Base-by-base conservation (phyloP, 2,888 invertebrate genomes). In the Altica lythri region DNA sequence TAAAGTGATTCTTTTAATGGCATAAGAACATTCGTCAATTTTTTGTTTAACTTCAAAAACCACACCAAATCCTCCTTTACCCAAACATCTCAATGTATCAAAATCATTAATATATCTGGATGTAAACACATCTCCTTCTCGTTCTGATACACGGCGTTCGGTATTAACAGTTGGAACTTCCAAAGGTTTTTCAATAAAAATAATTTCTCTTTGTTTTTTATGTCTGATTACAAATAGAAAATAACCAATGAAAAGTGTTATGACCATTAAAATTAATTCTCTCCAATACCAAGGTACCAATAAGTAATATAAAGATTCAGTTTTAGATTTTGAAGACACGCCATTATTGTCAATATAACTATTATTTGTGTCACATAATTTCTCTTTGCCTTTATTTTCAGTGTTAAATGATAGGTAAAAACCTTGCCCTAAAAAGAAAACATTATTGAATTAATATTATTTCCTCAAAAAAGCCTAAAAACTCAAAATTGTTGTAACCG, bases 31-130 rank as follows among this genome's bases (percentile, higher is more conserved):
- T 68, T 95, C 93, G 72, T 99, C 98, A 51, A 96, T 86, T 74
- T 92, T 93, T 74, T 97, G 95, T 72, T 84, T 86, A 0, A 92
- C 95, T 73, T 96, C 92, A 74, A 97, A 97, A 0, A 99, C 98
- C 1, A 97, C 88, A 0, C 98, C 98, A 76, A 96, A 99, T 0
- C 97, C 98, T 13, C 98, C 98, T 65, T 84, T 84, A 0, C 95
- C 95, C 10, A 95, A 78, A 63, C 91, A 89, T 57, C 86, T 80
- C 19, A 94, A 78, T 17, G 89, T 85, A 38, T 89, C 87, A 76
- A 95, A 97, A 72, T 96, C 96, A 1, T 83, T 84, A 59, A 86
- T 80, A 73, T 92, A 97, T 37, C 95, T 85, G 61, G 77, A 86
- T 61, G 68, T 78, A 78, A 71, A 84, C 4, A 52, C 35, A 40